Percentiles rank a stretch among this genome's conserved stretches.
Evolutionary conservation across 1,140 invertebrate genomes (phyloP).

Genomic region (Macrotrachela quadricornifera): DNA sequence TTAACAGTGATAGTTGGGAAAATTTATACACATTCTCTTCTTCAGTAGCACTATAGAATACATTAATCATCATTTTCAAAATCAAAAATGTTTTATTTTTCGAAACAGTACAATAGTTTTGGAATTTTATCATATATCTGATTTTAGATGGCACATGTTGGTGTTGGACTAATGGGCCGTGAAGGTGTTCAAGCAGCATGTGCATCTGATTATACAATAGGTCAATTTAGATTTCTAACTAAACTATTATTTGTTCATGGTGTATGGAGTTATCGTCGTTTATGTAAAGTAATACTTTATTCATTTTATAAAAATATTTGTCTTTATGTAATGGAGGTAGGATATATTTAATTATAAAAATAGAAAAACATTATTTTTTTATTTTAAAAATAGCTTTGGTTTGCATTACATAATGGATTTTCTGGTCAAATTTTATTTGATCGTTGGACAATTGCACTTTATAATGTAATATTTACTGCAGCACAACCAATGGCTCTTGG

Average conservation of each 20-base stretch:
- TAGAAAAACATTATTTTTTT: not conserved
- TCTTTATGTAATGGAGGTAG: slow-evolving; percentile 76
- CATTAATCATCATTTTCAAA: too few relatives aligned
- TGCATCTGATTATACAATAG: slow-evolving; percentile 91
- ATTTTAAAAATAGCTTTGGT: slow-evolving; percentile 65
- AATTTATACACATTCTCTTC: too few relatives aligned
- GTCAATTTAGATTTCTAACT: slow-evolving; percentile 50
- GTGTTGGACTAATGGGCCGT: slow-evolving; percentile 90
- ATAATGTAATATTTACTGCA: slow-evolving; percentile 47
- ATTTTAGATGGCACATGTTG: slow-evolving; percentile 38
- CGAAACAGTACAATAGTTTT: too few relatives aligned
- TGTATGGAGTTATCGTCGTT: slow-evolving; percentile 87
- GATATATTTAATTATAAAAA: not conserved
- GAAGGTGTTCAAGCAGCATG: slow-evolving; percentile 93
- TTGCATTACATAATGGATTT: slow-evolving; percentile 90
- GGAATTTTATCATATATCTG: too few relatives aligned
- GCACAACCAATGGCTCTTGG: slow-evolving; percentile 8
- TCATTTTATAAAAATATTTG: slow-evolving; percentile 99
- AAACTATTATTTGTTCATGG: slow-evolving; percentile 79
- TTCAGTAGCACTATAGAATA: too few relatives aligned
- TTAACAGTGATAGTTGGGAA: too few relatives aligned
- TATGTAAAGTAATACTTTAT: slow-evolving; percentile 96
- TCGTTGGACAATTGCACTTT: slow-evolving; percentile 87
- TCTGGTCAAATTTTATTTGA: slow-evolving; percentile 94
- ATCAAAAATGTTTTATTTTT: too few relatives aligned